Evolutionary conservation across 2,113 vertebrate genomes (phyloP), one percentile per base, ranked within the genome.

Genomic region (Oreamnos americanus): DNA sequence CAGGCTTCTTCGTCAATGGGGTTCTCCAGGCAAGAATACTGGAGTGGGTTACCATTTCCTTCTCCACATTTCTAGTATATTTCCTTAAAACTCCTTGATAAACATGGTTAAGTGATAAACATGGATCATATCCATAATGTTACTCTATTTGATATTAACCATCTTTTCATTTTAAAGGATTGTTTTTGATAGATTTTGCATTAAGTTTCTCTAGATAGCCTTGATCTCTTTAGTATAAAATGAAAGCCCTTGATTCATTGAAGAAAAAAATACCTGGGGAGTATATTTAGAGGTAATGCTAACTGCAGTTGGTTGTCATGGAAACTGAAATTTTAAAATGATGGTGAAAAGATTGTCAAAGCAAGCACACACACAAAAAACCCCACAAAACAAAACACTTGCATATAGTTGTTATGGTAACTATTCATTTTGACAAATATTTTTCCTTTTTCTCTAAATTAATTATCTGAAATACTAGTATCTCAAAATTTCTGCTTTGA

Each of bases 351-450:
- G 78, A 98, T 98, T 98, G 96, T 96, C 96, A 98, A 98, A 94
- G 98, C 13, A 33, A 4, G 39, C 16, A 25, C 6, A 43, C n/a
- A n/a, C n/a, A n/a, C n/a, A 13, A 16, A 3, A 23, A 62, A 3
- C 3, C 8, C 30, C 47, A 33, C 49, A 3, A 43, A 45, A 64
- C 25, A 79, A 97, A 96, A 97, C 92, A 79, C 94, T 96, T 96
- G 89, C 91, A 97, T 98, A 88, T 94, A 96, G 98, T 98, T 98
- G 98, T 98, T 98, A 98, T 99, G 97, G 98, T 91, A 98, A 98
- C 98, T 97, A 92, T 90, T 94, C 60, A 95, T 96, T 98, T 97
- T 83, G 95, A 96, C 43, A 85, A 97, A 93, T 97, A 96, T 19
- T 90, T 96, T 90, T 96, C 33, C 49, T 98, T 76, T 95, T 97